Conservation (phyloP, 2,888 invertebrate species). For the Drosophila subquinaria region DNA sequence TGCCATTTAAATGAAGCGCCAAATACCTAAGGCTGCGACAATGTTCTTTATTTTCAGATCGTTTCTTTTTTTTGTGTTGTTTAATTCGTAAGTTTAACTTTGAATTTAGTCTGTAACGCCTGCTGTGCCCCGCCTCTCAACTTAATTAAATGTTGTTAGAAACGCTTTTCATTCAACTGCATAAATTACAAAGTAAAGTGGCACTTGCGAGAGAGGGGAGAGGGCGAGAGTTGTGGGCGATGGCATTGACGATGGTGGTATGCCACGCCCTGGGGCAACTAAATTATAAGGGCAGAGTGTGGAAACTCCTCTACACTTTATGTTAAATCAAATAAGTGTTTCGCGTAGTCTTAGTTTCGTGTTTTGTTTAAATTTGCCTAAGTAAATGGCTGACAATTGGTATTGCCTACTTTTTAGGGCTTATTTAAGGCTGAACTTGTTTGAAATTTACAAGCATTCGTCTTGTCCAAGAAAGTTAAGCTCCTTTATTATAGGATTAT, state of each 20-base stretch:
- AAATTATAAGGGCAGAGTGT: conserved; percentile 58
- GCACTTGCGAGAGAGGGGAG: conserved; percentile 55
- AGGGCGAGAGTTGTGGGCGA: neutral
- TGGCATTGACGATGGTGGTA: neutral
- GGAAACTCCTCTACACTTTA: conserved; percentile 43
- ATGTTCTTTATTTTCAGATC: neutral
- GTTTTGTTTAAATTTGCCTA: conserved; percentile 54
- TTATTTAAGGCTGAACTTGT: conserved; percentile 4
- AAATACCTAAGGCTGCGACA: conserved; percentile 41
- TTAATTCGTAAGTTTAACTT: conserved; percentile 73
- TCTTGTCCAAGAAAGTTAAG: neutral
- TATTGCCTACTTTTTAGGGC: conserved; percentile 22
- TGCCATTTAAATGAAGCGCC: conserved; percentile 68
- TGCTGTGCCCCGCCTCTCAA: conserved; percentile 37
- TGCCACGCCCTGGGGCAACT: conserved; percentile 43
- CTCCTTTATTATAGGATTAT: neutral
- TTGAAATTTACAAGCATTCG: neutral
- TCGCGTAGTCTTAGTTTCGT: conserved; percentile 34
- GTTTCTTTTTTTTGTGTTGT: conserved; percentile 29
- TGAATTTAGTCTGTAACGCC: conserved; percentile 64
- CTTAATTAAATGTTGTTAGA: conserved; percentile 77
- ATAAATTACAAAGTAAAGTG: conserved; percentile 77
- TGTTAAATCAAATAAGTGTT: conserved; percentile 71
- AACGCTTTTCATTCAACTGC: conserved; percentile 75
- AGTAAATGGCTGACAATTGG: conserved; percentile 39